Evolutionary conservation across 2,888 invertebrate species (phyloP).

Genomic region (Malthinus flaveolus): DNA sequence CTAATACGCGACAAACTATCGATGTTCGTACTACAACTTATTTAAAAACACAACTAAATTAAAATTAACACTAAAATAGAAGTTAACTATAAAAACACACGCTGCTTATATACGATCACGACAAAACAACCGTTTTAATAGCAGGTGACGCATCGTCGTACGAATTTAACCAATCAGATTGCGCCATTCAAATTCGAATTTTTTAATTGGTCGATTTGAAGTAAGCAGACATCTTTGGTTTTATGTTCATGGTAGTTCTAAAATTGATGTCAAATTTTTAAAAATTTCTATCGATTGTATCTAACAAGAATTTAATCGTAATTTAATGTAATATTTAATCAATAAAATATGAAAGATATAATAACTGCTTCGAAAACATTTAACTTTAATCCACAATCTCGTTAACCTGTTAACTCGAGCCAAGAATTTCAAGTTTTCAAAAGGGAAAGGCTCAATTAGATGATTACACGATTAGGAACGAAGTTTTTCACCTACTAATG

Average conservation of each 20-base stretch:
- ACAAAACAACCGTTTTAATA: constrained; percentile 33
- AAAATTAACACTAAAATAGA: background rate
- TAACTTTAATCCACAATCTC: no score
- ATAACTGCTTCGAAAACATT: no score
- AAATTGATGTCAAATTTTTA: background rate
- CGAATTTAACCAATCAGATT: constrained; percentile 43
- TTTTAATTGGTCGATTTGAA: constrained; percentile 26
- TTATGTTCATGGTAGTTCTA: background rate
- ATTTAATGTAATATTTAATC: no score
- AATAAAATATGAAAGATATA: no score
- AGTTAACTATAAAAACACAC: constrained; percentile 15
- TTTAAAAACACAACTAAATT: background rate
- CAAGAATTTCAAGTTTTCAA: no score
- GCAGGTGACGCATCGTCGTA: constrained; percentile 40
- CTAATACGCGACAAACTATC: background rate
- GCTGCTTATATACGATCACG: constrained; percentile 9
- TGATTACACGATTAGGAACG: no score
- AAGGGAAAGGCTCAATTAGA: no score
- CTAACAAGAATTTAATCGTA: no score
- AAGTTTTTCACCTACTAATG: no score
- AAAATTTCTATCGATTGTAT: no score
- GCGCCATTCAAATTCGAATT: constrained; percentile 10
- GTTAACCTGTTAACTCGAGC: no score
- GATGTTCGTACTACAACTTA: background rate
- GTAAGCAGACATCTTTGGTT: background rate